These are phyloP conservation scores for Tipula unca DNA, from an alignment of 2,888 invertebrate species.

Conservation along the genomic window DNA sequence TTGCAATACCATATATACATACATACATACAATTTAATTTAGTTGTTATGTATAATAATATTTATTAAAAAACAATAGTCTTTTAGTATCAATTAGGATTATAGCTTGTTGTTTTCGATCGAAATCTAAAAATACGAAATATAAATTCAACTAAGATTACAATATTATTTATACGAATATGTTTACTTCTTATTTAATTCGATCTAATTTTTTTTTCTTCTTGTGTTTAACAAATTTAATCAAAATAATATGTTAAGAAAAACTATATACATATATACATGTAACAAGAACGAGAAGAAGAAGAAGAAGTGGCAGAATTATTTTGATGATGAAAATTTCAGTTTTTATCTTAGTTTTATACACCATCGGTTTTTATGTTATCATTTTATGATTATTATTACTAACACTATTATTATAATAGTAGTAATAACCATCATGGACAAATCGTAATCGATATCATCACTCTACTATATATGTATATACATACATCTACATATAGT, in stretches of 20 bases:
- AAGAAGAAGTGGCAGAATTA: not conserved
- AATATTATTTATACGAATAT: not conserved
- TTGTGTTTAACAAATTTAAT: slow-evolving; percentile 1
- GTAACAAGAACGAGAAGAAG: not conserved
- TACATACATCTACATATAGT: not conserved
- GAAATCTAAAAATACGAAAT: not conserved
- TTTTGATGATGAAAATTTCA: not conserved
- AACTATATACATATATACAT: not conserved
- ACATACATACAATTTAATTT: not conserved
- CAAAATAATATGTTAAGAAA: not conserved
- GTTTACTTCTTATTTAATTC: not conserved
- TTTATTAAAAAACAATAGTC: not conserved
- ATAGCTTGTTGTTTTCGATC: not conserved
- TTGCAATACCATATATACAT: not conserved
- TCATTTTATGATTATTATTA: not conserved
- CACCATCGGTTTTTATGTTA: not conserved
- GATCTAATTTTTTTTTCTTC: not conserved
- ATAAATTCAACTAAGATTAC: not conserved
- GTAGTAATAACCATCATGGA: not conserved
- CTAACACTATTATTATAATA: not conserved
- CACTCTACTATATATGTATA: not conserved
- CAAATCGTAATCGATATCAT: not conserved
- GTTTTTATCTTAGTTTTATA: slow-evolving; percentile 14
- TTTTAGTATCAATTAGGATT: not conserved
- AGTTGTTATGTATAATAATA: not conserved